These are phyloP conservation scores for Heliconius erato DNA, from an alignment of 2,888 invertebrate species.

Conservation along the genomic window DNA sequence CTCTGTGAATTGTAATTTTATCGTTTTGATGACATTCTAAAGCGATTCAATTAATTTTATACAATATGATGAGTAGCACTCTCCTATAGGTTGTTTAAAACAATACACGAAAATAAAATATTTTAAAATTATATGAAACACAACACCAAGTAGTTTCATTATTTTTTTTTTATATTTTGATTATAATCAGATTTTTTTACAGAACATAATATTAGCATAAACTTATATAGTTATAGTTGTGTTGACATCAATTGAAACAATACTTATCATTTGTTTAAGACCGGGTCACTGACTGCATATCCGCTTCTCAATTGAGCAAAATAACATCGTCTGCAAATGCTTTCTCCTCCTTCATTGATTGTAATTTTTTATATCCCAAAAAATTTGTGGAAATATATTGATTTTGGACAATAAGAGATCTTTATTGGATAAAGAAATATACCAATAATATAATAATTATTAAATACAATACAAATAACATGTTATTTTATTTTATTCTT, in stretches of 20 bases:
- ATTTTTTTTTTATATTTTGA: not conserved
- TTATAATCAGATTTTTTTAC: not conserved
- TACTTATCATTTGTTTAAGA: constrained; percentile 36
- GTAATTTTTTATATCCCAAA: constrained; percentile 40
- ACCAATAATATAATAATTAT: constrained; percentile 9
- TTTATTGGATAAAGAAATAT: constrained; percentile 20
- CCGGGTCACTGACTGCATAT: constrained; percentile 57
- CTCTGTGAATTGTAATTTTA: constrained; percentile 79
- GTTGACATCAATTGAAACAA: constrained; percentile 41
- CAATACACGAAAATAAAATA: not conserved
- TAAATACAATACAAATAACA: constrained; percentile 6
- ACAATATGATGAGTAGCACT: constrained; percentile 54
- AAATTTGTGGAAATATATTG: constrained; percentile 46
- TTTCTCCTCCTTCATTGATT: constrained; percentile 46
- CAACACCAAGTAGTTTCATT: not conserved
- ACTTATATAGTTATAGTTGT: constrained; percentile 20
- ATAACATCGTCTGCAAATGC: constrained; percentile 51
- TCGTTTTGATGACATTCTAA: constrained; percentile 72
- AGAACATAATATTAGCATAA: not conserved
- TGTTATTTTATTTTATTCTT: not conserved
- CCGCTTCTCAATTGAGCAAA: constrained; percentile 77
- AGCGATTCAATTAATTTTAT: constrained; percentile 80
- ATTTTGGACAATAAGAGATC: not conserved
- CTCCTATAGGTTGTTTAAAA: constrained; percentile 42
- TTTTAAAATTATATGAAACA: not conserved